A percentile compares a stretch with the other conserved stretches of the same genome.
phyloP scores from a whole-genome alignment of 2,888 invertebrate genomes.

The Acanthoscelides obtectus region DNA sequence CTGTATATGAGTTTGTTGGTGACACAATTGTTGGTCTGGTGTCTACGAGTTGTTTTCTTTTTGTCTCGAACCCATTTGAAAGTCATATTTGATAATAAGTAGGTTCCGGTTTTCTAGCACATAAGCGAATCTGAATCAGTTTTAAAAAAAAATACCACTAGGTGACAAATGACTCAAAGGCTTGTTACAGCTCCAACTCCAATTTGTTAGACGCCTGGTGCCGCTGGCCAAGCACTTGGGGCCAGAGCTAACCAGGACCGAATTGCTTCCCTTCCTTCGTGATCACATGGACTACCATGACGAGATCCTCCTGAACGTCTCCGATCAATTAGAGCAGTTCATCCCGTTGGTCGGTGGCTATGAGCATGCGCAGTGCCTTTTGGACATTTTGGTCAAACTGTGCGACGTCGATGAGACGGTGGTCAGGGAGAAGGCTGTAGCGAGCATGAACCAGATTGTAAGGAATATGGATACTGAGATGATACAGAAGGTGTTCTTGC shows the following conservation, averaged over 20 bases:
- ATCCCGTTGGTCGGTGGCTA: constrained; percentile 39
- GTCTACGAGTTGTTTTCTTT: no score
- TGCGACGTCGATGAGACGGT: constrained; percentile 37
- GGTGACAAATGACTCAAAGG: no score
- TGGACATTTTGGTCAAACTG: constrained; percentile 37
- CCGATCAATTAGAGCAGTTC: constrained; percentile 37
- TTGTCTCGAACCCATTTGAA: no score
- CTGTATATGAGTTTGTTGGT: no score
- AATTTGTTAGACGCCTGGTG: constrained; percentile 33
- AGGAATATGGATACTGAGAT: constrained; percentile 27
- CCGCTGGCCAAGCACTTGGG: constrained; percentile 35
- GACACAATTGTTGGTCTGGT: no score
- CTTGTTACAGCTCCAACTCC: constrained; percentile 52
- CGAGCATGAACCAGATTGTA: constrained; percentile 32
- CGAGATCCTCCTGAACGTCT: constrained; percentile 35
- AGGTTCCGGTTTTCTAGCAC: no score
- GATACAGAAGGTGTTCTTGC: constrained; percentile 31
- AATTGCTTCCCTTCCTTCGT: constrained; percentile 36
- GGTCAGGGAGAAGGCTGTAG: constrained; percentile 36
- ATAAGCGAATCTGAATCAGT: no score
- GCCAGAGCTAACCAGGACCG: constrained; percentile 32
- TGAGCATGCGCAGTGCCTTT: constrained; percentile 32
- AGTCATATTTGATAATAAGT: no score
- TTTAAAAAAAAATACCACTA: no score
- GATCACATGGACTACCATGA: constrained; percentile 36